These are phyloP conservation scores for Adela reaumurella DNA, from an alignment of 2,888 invertebrate genomes.

Conservation along the genomic window DNA sequence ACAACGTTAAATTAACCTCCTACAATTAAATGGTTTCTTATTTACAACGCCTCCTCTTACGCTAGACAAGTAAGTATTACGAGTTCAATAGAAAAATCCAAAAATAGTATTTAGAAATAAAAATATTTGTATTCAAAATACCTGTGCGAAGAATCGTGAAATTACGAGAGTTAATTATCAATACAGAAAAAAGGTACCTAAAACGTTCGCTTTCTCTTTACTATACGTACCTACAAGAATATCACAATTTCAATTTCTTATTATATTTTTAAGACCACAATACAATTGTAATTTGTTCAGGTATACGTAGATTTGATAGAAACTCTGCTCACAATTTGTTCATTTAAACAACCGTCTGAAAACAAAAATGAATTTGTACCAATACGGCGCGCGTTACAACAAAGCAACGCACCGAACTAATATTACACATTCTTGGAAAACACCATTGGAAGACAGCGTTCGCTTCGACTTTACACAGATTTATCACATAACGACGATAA, in stretches of 20 bases:
- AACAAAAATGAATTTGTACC: too few species aligned
- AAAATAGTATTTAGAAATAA: neutral
- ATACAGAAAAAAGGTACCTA: too few species aligned
- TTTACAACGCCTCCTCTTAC: slow-evolving; percentile 37
- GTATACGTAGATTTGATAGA: neutral
- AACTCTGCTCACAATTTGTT: too few species aligned
- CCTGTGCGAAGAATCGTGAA: too few species aligned
- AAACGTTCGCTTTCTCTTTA: neutral
- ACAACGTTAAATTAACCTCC: slow-evolving; percentile 51
- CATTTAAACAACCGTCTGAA: too few species aligned
- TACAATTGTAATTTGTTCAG: neutral
- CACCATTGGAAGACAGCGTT: slow-evolving; percentile 47
- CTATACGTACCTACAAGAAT: neutral
- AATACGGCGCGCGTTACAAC: too few species aligned
- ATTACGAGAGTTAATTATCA: too few species aligned
- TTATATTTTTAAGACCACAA: neutral
- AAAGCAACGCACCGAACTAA: too few species aligned
- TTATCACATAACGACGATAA: neutral
- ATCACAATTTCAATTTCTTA: neutral
- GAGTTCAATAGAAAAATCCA: neutral
- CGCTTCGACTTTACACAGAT: slow-evolving; percentile 16
- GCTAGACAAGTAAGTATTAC: neutral
- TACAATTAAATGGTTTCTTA: slow-evolving; percentile 19
- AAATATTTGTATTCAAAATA: too few species aligned
- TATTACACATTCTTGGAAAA: slow-evolving; percentile 22